Evolutionary conservation across 2,113 vertebrate species (phyloP).

Genomic region (Poecile atricapillus): DNA sequence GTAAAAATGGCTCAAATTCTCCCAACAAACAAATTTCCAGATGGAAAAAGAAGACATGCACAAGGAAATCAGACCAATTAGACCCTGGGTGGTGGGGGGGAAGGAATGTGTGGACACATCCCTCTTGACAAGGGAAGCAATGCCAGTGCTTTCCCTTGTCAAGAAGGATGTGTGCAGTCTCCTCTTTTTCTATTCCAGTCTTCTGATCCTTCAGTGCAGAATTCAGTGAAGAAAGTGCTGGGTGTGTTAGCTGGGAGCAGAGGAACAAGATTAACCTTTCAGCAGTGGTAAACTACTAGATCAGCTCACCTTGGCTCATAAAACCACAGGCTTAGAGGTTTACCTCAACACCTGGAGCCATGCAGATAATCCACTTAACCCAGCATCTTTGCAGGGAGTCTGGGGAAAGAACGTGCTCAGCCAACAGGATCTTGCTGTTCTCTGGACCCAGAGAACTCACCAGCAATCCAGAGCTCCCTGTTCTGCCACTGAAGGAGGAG

Average conservation of each 20-base stretch:
- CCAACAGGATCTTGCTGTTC: not conserved
- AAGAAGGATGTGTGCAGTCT: not conserved
- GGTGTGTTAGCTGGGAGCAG: not conserved
- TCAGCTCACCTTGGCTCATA: not conserved
- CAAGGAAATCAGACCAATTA: not conserved
- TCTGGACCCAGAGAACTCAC: not conserved
- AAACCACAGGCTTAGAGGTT: not conserved
- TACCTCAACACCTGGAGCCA: not conserved
- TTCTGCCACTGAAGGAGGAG: not conserved
- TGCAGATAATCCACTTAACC: not conserved
- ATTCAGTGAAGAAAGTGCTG: not conserved
- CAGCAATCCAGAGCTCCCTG: not conserved
- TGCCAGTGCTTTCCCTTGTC: not conserved
- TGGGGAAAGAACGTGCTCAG: not conserved
- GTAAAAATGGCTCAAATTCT: not conserved
- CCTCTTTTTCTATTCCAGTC: not conserved
- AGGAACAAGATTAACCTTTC: not conserved
- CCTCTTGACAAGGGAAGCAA: not conserved
- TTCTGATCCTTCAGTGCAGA: not conserved
- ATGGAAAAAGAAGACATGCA: not conserved
- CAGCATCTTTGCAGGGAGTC: accelerated
- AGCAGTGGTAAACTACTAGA: not conserved
- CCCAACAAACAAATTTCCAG: conserved; percentile 12
- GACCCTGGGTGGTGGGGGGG: not conserved
- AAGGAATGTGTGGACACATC: too few species aligned